Evolutionary conservation across 2,888 invertebrate species (phyloP), one percentile per base, ranked within the genome.

Genomic region (Matsumyia berberina): DNA sequence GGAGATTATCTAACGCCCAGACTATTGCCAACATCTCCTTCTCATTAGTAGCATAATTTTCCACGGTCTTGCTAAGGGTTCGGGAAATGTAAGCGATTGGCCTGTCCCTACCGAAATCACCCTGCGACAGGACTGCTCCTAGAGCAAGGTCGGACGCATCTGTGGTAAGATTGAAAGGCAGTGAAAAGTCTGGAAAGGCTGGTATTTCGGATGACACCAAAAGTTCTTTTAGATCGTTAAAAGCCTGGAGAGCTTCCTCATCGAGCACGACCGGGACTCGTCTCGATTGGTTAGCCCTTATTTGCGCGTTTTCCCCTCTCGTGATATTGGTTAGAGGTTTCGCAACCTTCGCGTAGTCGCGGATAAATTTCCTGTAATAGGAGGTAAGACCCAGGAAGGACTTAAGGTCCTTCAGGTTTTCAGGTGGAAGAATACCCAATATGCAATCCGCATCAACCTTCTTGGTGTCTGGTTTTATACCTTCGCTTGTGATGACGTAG

Each of bases 351-450:
- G 76, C 86, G 49, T 76, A 87, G 60, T 87, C 76, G 11, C 51
- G 64, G 2, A 87, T 86, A 44, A 87, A 87, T 5, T 67, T 72
- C 15, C 87, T 70, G 42, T 86, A 87, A 39, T 86, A 87, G 0
- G 77, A 82, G 1, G 81, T 44, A 5, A 86, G 51, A 0, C 85
- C 80, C 2, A 85, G 33, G 46, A 87, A 87, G 6, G 57, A 24
- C 29, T 83, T 77, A 0, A 86, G 58, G 2, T 87, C 79, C 39
- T 86, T 86, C 0, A 86, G 31, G 37, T 60, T 86, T 24, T 39
- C 46, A 5, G 85, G 82, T 11, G 42, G 44, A 6, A 66, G 73
- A 12, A 86, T 64, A 9, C 57, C 33, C n/a, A 29, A 11, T 11
- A 81, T 78, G 87, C 86, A n/a, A 86, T 87, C 0, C 6, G 79